phyloP scores from a whole-genome alignment of 2,797 vertebrate species.

The Oryzias dopingdopingensis region DNA sequence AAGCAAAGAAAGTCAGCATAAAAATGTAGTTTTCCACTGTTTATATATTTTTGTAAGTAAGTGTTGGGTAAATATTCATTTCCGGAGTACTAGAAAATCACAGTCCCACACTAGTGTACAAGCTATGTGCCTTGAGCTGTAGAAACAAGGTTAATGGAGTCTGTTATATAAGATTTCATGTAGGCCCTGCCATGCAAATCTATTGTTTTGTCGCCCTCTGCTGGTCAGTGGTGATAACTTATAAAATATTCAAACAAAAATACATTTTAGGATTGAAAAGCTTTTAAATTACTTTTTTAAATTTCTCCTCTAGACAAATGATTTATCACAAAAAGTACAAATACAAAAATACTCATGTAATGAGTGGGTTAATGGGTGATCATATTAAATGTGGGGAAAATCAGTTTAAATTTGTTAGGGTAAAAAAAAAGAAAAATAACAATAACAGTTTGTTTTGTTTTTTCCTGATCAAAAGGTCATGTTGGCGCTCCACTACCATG shows the following conservation, averaged over 20 bases:
- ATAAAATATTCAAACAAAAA: neutral
- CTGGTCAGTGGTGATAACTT: conserved; percentile 18
- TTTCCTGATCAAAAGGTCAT: conserved; percentile 78
- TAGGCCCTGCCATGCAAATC: neutral
- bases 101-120: neutral
- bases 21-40: neutral
- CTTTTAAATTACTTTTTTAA: too few species aligned
- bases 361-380: too few species aligned
- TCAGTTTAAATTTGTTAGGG: too few species aligned
- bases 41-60: too few species aligned
- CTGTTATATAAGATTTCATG: neutral
- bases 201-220: conserved; percentile 37
- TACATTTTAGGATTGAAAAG: too few species aligned
- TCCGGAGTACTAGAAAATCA: neutral
- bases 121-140: neutral
- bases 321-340: too few species aligned
- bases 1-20: too few species aligned
- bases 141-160: neutral
- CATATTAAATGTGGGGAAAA: too few species aligned
- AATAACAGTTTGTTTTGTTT: conserved; percentile 3
- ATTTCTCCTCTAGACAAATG: too few species aligned
- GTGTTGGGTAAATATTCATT: too few species aligned
- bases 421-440: too few species aligned
- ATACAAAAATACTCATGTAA: too few species aligned
- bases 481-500: conserved; percentile 96